Evolutionary conservation across 2,797 vertebrate species (phyloP), one percentile per base, ranked within the genome.

Genomic region (Falco naumanni): DNA sequence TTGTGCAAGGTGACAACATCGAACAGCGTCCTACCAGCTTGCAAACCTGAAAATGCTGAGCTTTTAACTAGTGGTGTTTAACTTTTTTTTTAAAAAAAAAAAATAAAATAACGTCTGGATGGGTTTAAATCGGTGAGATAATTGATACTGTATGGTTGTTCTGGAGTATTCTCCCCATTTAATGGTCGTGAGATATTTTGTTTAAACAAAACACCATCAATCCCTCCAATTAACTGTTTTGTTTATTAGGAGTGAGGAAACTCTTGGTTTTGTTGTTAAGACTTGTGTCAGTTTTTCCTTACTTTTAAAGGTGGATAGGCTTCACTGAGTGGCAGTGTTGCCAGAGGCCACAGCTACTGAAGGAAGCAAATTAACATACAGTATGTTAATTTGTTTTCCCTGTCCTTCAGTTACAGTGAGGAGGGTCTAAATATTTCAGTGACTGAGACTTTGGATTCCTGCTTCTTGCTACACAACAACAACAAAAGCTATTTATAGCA

Each of bases 401-500:
- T 61, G 59, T 90, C 78, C 90, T 93, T 95, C 92, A 92, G 77
- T 92, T 61, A 15, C 68, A 68, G 29, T 43, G 89, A 84, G 56
- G 91, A 95, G 79, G 79, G 64, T 61, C 60, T 94, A 87, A 94
- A 90, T 90, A 94, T 90, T 94, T 89, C 80, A 85, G 76, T 56
- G 70, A 84, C 84, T 56, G 71, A 82, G 87, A 89, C 71, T 96
- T 89, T 13, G 79, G 92, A 92, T 96, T 95, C 96, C 88, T 21
- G 7, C 86, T 96, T 77, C 90, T 95, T 87, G 57, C 83, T 75
- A 22, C 84, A 96, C 85, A 95, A 94, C 90, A 97, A 95, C 96
- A 96, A 89, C 95, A 94, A 96, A 94, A 97, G 82, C 77, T 94
- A 92, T 96, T 96, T 94, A 87, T 96, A 92, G 94, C 92, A 97